Base-by-base conservation (phyloP, 2,113 vertebrate genomes). In the Alligator mississippiensis region DNA sequence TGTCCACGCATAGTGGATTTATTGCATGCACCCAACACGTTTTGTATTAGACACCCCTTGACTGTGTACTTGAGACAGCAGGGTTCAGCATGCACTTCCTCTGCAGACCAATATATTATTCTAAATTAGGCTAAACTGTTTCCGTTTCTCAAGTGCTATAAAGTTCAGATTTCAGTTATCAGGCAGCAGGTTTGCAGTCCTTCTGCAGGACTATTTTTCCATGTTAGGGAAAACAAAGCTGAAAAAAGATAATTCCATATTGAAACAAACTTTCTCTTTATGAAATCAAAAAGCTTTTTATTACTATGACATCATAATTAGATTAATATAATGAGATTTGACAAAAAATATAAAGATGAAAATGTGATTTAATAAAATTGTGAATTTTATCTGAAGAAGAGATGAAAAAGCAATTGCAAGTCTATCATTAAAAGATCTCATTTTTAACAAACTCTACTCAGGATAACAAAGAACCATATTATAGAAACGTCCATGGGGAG, bases 81-180 rank as follows among this genome's bases (percentile, higher is more conserved):
- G 93, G 94, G 96, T 95, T 97, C 94, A 95, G 93, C 55, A 88
- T 62, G 97, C 90, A 97, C 96, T 98, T 98, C 97, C 98, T 97
- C 97, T 94, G 93, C 96, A 97, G 97, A 97, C 97, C 95, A 97
- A 97, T 98, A 98, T 97, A 97, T 98, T 98, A 97, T 96, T 96
- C 97, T 97, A 98, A 98, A 98, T 97, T 94, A 97, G 98, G 95
- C 96, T 96, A 96, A 98, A 97, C 95, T 97, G 98, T 97, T 98
- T 98, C 97, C 96, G 91, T 96, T 97, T 90, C 91, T 84, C 91
- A 96, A 97, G 88, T 88, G 93, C 96, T 91, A 93, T 81, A 91
- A 97, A 96, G 95, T 96, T 97, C 94, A 96, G 95, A 94, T 96
- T 97, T 85, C 97, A 96, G 88, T 80, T 96, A 97, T 95, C 77